These are phyloP conservation scores for Philotrypesis tridentata DNA, from an alignment of 1,140 invertebrate genomes.

Conservation along the genomic window DNA sequence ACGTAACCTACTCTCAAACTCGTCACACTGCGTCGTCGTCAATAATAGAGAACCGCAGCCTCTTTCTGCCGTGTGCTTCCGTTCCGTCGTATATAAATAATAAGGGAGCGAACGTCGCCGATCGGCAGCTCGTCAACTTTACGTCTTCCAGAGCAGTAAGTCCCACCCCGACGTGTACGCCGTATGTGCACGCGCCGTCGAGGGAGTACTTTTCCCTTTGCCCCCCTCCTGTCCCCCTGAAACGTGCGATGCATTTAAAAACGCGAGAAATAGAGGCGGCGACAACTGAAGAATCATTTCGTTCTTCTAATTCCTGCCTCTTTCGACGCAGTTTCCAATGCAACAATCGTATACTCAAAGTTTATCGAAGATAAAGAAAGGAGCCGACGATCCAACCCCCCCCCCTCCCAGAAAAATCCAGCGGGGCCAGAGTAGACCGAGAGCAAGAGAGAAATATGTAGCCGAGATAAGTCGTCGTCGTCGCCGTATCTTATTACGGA, in stretches of 20 bases:
- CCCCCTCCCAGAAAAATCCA: too few species aligned
- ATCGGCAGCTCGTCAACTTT: constrained; percentile 1
- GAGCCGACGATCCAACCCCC: too few species aligned
- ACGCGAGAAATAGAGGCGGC: neutral
- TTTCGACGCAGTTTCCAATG: too few species aligned
- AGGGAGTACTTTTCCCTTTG: neutral
- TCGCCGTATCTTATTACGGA: neutral
- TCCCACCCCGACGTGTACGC: too few species aligned
- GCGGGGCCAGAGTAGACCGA: too few species aligned
- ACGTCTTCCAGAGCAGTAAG: constrained; percentile 36
- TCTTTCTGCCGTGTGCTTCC: neutral
- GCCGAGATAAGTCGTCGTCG: neutral
- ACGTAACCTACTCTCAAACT: neutral
- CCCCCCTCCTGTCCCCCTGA: neutral
- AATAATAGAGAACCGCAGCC: neutral
- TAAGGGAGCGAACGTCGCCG: neutral
- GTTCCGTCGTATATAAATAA: constrained; percentile 1
- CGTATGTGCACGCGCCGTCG: neutral
- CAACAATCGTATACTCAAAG: neutral
- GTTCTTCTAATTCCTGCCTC: too few species aligned
- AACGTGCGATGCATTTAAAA: neutral
- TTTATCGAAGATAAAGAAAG: neutral
- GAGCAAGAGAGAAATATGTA: neutral
- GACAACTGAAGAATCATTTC: neutral
- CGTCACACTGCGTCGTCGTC: constrained; percentile 1